Base-by-base conservation (phyloP, 2,888 invertebrate species). In the Polietes domitor region DNA sequence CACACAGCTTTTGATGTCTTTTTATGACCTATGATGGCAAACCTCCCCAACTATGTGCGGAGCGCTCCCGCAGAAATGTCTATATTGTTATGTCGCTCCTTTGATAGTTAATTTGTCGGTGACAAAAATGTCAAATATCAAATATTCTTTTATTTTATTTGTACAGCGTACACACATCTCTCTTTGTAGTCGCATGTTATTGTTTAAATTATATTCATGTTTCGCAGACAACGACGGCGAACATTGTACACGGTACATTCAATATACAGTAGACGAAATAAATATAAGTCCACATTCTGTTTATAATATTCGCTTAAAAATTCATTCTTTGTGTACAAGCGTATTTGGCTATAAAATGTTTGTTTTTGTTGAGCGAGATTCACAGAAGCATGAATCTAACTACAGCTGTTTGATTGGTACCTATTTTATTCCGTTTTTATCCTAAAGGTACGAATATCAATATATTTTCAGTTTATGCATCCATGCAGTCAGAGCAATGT, bases 91-190 rank as follows among this genome's bases (percentile, higher is more conserved):
- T 55, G 58, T 61, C 53, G 21, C 28, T 26, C 24, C 43, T 55
- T 77, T 65, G 28, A 72, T 73, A 72, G 32, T 73, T 81, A 81
- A 81, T 73, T 77, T 82, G 58, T 28, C 61, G 58, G 19, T 74
- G 70, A 82, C 77, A 78, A 71, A 68, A 50, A 70, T 74, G 82
- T 74, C 78, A 82, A 78, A 75, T 63, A 61, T 63, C 61, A 74
- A 71, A 79, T 21, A 55, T 55, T 53, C 12, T 32, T 32, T 2
- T 53, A 19, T 65, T 73, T 58, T 58, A 47, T 24, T 81, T 50
- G 28, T 7, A n/a, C n/a, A n/a, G 37, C 12, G 21, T 9, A 53
- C 10, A 28, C 1, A 53, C 10, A 28, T 5, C 26, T 24, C 17
- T 17, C 17, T 17, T 4, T 17, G 17, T 17, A 6, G 32, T 32